Evolutionary conservation across 2,113 vertebrate species (phyloP), one percentile per base, ranked within the genome.

Genomic region (Euleptes europaea): DNA sequence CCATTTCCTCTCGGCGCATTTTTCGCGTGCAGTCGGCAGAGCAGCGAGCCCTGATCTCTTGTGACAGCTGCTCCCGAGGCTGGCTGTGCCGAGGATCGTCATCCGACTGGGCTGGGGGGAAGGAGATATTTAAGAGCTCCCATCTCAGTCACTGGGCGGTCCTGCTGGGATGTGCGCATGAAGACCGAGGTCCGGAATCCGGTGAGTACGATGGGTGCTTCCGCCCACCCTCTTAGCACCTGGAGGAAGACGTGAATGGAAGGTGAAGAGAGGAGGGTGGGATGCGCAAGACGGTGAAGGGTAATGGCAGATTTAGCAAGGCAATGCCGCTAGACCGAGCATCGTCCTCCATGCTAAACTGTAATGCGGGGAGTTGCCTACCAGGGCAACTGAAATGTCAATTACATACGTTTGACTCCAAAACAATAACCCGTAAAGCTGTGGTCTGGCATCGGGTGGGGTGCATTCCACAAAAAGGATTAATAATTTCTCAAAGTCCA

Each of bases 61-160:
- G 92, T 95, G 96, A 97, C 96, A 97, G 96, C 91, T 49, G 95
- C 91, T 92, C 76, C 92, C 81, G 28, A 78, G 84, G 90, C 91
- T 89, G 91, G 91, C 92, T 88, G 92, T 88, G 86, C 88, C 67
- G 0, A 83, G 51, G 33, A 90, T 80, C 79, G 21, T 89, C 66
- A 70, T 40, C 71, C 63, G n/a, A 73, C 10, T 0, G 74, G 35
- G 9, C 69, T 44, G 86, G 87, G 88, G 86, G 88, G 70, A 85
- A 80, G 87, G 69, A 78, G 54, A 83, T 90, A 90, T 92, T 95
- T 93, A 93, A 93, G 91, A 83, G 87, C 84, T 47, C 71, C n/a
- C 84, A 49, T 1, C 60, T 77, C 73, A 28, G 3, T 35, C 66
- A 66, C 26, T 47, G 3, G 23, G 35, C 87, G 88, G 89, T 91